Evolutionary conservation across 2,113 vertebrate genomes (phyloP).

Genomic region (Egretta garzetta): DNA sequence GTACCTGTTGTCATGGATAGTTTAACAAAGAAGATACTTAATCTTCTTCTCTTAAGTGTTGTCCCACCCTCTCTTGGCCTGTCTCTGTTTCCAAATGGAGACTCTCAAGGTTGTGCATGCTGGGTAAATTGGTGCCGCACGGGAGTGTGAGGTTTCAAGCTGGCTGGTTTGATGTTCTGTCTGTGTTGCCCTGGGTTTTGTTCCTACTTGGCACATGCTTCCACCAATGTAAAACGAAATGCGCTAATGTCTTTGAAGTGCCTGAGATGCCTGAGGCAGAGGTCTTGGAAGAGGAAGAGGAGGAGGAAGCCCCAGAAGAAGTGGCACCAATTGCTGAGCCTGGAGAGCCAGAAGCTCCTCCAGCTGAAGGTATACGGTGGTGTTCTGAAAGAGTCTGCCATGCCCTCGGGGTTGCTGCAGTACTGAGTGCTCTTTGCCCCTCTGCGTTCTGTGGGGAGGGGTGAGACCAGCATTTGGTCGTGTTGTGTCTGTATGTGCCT

Average conservation of each 20-base stretch:
- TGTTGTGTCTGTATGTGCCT: background rate
- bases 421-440: background rate
- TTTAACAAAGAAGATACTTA: background rate
- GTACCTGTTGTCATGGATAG: conserved; percentile 44
- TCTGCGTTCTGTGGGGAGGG: background rate
- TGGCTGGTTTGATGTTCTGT: background rate
- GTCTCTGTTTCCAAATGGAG: background rate
- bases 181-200: background rate
- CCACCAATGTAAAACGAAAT: conserved; percentile 18
- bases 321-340: background rate
- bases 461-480: fast-evolving
- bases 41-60: background rate
- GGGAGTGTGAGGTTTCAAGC: background rate
- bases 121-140: background rate
- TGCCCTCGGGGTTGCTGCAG: background rate
- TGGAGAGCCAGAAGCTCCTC: conserved; percentile 24
- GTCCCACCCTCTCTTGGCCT: background rate
- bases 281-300: conserved; percentile 19
- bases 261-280: conserved; percentile 37
- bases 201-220: background rate
- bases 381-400: background rate
- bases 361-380: conserved; percentile 16
- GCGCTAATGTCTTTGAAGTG: conserved; percentile 75
- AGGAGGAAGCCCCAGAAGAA: background rate
- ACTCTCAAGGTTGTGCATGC: background rate